phyloP scores from a whole-genome alignment of 2,797 vertebrate genomes.

The Peromyscus melanophrys region DNA sequence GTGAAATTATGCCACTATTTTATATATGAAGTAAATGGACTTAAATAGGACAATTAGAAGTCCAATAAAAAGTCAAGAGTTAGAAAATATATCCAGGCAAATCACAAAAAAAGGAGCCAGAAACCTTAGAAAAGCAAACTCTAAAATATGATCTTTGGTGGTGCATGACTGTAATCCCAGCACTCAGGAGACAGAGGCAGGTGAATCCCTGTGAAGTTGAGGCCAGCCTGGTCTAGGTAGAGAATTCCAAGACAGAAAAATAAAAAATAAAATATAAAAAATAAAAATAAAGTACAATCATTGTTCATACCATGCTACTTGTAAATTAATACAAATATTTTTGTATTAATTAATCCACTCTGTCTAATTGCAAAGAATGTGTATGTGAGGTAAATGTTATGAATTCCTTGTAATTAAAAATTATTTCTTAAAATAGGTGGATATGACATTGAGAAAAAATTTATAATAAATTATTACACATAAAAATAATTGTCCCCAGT shows the following conservation, averaged over 20 bases:
- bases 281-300: not conserved
- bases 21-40: not conserved
- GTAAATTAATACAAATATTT: slow-evolving; percentile 35
- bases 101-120: not conserved
- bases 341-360: no score
- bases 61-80: slow-evolving; percentile 30
- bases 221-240: not conserved
- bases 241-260: not conserved
- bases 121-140: not conserved
- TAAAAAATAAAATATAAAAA: not conserved
- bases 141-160: not conserved
- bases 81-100: not conserved
- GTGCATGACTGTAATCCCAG: no score
- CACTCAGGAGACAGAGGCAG: no score
- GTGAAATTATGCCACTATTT: not conserved
- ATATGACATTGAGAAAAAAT: not conserved
- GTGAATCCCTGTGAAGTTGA: not conserved
- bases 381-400: not conserved
- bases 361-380: not conserved
- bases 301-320: not conserved
- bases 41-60: slow-evolving; percentile 39
- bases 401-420: not conserved
- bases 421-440: not conserved
- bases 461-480: not conserved
- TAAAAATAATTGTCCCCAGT: not conserved